These are phyloP conservation scores for Sesamia nonagrioides DNA, from an alignment of 1,140 invertebrate genomes.

Conservation along the genomic window DNA sequence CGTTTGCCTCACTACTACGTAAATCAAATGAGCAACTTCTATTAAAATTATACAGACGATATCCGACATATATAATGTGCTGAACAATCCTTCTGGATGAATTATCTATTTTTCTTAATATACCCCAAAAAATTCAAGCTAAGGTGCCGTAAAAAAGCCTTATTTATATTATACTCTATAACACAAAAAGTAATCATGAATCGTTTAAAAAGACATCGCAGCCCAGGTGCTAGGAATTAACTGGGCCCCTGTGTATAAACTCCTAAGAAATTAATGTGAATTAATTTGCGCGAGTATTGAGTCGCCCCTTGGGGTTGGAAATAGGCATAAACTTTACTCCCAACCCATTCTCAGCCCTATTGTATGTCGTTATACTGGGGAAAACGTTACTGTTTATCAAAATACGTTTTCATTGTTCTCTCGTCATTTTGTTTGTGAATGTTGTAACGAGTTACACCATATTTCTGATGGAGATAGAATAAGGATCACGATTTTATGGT, in stretches of 20 bases:
- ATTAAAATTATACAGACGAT: too few species aligned
- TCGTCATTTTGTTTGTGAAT: constrained; percentile 27
- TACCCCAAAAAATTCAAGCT: too few species aligned
- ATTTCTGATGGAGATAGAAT: constrained; percentile 19
- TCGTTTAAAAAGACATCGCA: constrained; percentile 21
- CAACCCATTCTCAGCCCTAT: constrained; percentile 40
- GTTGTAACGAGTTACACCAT: constrained; percentile 4
- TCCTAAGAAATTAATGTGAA: constrained; percentile 45
- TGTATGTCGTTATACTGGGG: constrained; percentile 3
- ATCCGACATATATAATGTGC: too few species aligned
- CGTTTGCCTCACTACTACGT: too few species aligned
- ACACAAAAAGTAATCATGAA: constrained; percentile 11
- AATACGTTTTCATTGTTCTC: constrained; percentile 32
- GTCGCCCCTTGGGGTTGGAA: constrained; percentile 29
- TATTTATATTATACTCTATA: background rate
- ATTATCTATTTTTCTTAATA: too few species aligned
- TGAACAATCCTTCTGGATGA: too few species aligned
- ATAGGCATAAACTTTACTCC: constrained; percentile 29
- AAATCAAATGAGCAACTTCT: too few species aligned
- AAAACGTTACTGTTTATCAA: constrained; percentile 34
- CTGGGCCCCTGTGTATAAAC: constrained; percentile 24
- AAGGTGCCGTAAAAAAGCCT: background rate
- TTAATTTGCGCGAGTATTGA: constrained; percentile 47
- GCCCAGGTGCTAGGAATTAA: constrained; percentile 24
- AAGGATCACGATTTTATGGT: constrained; percentile 21